Evolutionary conservation across 2,113 vertebrate genomes (phyloP), one percentile per base, ranked within the genome.

Genomic region (Fulmarus glacialis): DNA sequence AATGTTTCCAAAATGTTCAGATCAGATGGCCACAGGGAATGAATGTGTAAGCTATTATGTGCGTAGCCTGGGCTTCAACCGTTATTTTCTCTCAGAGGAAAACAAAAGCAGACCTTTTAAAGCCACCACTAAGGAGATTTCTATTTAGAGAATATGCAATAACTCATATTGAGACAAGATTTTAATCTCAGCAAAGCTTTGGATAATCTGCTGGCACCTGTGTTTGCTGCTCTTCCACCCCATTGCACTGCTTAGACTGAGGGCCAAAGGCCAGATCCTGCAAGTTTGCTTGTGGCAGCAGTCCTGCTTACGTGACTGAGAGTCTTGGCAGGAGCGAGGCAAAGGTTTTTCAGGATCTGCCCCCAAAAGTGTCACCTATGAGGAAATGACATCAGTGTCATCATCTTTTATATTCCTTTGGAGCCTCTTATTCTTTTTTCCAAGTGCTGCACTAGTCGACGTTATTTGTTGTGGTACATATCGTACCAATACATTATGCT

Each of bases 181-280:
- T 97, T 97, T 97, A 97, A 98, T 97, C 96, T 97, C 94, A 91
- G 92, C 85, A 97, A 90, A 97, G 97, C 96, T 97, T 95, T 94
- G 82, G 94, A 94, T 97, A 96, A 97, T 95, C 97, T 94, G 79
- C 95, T 97, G 85, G 92, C 96, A 97, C 97, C 95, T 97, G 96
- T 92, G 80, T 93, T 89, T 96, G 93, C 82, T 93, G 82, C 89
- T 97, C 90, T 95, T 94, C 95, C 94, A 94, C 89, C 67, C 67
- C 82, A 81, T 22, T n/a, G 73, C 86, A 87, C 78, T 68, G 62
- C 92, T 94, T 77, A 93, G 56, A 53, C 45, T 11, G n/a, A 71
- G 63, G 89, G 53, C 80, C 93, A 98, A 96, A 94, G 93, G 78
- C 60, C 52, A 1, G 47, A 70, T 47, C 75, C 80, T 50, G 74